Evolutionary conservation across 2,113 vertebrate species (phyloP), one percentile per base, ranked within the genome.

Genomic region (Orycteropus afer): DNA sequence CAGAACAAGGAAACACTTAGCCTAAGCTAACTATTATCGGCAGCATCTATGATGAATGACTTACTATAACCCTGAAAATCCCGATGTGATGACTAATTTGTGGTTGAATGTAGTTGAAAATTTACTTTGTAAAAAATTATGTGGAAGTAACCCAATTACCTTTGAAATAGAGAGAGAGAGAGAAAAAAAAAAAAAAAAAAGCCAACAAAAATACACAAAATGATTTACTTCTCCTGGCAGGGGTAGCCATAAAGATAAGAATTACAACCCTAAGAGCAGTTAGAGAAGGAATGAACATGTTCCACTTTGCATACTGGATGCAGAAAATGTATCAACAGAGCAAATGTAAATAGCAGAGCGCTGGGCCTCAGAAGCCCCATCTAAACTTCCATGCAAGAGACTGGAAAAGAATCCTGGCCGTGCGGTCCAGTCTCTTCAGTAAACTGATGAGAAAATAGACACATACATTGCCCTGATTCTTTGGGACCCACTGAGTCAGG

Each of bases 91-190:
- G 97, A 97, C 92, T 96, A 89, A 97, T 94, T 82, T 82, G 92
- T 97, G 89, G 97, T 80, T 91, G 95, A 95, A 97, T 74, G 85
- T 76, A 79, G 91, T 76, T 90, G 96, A 95, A 93, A 96, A 96
- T 96, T 95, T 97, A 95, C 95, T 96, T 82, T 76, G 67, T 94
- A 90, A 95, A 96, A 96, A 92, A 95, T 94, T 63, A 90, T 15
- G 7, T 69, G 61, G 57, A 96, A 92, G 88, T 88, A 94, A 97
- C 40, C 86, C 0, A 3, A 93, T 93, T 91, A 88, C 90, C 89
- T 96, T 86, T 49, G 95, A 94, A 92, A 86, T 55, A 88, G 73
- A 86, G 49, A 1, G 2, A 42, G 61, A 7, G 2, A 1, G 3
- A 55, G 57, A 8, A 3, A 49, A n/a, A 6, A 49, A 34, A 65